Evolutionary conservation across 1,140 invertebrate species (phyloP), one percentile per base, ranked within the genome.

Genomic region (Sarcophaga peregrina): DNA sequence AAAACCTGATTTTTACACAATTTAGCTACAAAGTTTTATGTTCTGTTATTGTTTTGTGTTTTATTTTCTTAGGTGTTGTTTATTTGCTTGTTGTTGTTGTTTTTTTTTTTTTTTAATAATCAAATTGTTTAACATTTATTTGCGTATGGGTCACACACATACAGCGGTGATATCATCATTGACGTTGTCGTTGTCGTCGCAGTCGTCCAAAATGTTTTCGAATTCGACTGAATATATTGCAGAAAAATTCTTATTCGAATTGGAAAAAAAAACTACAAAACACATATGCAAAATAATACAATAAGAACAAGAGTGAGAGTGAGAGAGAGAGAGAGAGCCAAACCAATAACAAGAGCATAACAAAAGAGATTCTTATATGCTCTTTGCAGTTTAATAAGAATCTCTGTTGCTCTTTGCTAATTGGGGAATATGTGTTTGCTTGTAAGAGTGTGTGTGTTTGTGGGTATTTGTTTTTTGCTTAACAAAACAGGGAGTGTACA

Each of bases 211-310:
- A 37, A 37, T 37, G 25, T 58, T 58, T 58, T 78, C 75, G 75
- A 78, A 78, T 78, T 78, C 75, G 75, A 75, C 4, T n/a, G 5
- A 72, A 17, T 72, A 52, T 5, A 20, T 50, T 78, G 75, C 75
- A 78, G 75, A 78, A 76, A 78, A 37, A 78, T 78, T 78, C 75
- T 78, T 52, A 78, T 78, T 78, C 75, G 75, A 78, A 37, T 37
- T 37, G 25, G 25, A 78, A 78, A 50, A 78, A 52, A 47, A 78
- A 47, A 78, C 15, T 52, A 52, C 75, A 78, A 78, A 78, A 47
- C 11, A 58, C 25, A 37, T 37, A 37, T 37, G 25, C 25, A 37
- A 37, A 37, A 37, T 37, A 4, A 1, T 37, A 37, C 25, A 37
- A 2, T 37, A 37, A 58, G 13, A 13, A 13, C 9, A 58, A 58